These are phyloP conservation scores for Ectropis grisescens DNA, from an alignment of 1,140 invertebrate species.

Conservation along the genomic window DNA sequence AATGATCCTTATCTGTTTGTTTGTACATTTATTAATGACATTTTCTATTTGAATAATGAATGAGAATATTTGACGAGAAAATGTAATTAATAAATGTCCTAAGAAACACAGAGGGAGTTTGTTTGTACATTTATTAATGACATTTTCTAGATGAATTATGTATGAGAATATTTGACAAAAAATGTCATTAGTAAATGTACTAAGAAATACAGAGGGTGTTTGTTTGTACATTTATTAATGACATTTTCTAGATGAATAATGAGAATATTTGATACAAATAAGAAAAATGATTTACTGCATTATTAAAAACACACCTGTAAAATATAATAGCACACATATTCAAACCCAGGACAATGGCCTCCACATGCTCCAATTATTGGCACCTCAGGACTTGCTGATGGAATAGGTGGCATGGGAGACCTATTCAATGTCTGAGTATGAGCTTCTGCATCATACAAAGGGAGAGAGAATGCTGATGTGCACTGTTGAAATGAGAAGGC, in stretches of 20 bases:
- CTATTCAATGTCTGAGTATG: slow-evolving; percentile 19
- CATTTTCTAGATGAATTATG: too few relatives aligned
- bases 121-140: too few relatives aligned
- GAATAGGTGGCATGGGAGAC: slow-evolving; percentile 36
- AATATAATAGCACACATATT: slow-evolving; percentile 77
- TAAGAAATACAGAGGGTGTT: neutral
- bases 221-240: too few relatives aligned
- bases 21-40: too few relatives aligned
- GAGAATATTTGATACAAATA: neutral
- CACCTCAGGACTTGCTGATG: slow-evolving; percentile 54
- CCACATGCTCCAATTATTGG: slow-evolving; percentile 73
- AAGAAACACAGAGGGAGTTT: too few relatives aligned
- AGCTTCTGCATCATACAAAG: slow-evolving; percentile 36
- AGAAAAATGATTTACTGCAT: neutral
- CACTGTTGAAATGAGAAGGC: slow-evolving; percentile 47
- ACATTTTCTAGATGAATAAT: too few relatives aligned
- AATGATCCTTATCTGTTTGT: too few relatives aligned
- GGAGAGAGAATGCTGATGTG: slow-evolving; percentile 50
- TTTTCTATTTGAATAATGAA: too few relatives aligned
- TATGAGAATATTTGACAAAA: slow-evolving; percentile 1
- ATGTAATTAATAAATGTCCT: too few relatives aligned
- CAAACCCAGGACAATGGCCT: slow-evolving; percentile 75
- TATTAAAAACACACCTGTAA: slow-evolving; percentile 63
- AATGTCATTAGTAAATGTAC: too few relatives aligned
- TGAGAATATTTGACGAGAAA: too few relatives aligned